Evolutionary conservation across 1,140 invertebrate species (phyloP).

Genomic region (Solen grandis): DNA sequence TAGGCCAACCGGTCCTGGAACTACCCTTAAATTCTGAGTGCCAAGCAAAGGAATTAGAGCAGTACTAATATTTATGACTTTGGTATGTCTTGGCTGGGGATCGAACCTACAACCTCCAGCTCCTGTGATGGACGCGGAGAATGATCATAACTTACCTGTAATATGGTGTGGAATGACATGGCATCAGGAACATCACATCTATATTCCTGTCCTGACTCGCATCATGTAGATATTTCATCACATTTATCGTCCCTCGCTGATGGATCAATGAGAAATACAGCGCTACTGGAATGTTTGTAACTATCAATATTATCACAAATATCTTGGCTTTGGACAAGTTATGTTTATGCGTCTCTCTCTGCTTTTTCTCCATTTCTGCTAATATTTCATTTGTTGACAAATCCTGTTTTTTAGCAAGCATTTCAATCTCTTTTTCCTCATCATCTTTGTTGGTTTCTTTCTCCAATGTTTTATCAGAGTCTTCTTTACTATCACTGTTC

Average conservation of each 20-base stretch:
- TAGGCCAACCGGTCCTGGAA: no score
- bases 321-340: constrained; percentile 69
- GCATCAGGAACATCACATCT: constrained; percentile 92
- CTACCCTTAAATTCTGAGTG: no score
- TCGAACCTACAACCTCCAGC: no score
- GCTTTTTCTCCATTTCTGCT: constrained; percentile 52
- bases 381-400: constrained; percentile 20
- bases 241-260: constrained; percentile 89
- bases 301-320: constrained; percentile 70
- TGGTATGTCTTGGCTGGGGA: no score
- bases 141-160: constrained; percentile 85
- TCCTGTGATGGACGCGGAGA: no score
- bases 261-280: constrained; percentile 89
- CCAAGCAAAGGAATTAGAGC: no score
- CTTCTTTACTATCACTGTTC: not conserved
- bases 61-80: no score
- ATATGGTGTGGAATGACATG: constrained; percentile 95
- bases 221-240: constrained; percentile 86
- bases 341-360: constrained; percentile 61
- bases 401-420: constrained; percentile 16
- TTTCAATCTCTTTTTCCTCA: not conserved
- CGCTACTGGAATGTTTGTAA: constrained; percentile 79
- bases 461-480: not conserved
- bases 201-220: constrained; percentile 74
- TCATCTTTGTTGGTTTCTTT: not conserved